A percentile compares a stretch with the other conserved stretches of the same genome.
Evolutionary conservation across 2,113 vertebrate genomes (phyloP).

Genomic region (Octodon degus): DNA sequence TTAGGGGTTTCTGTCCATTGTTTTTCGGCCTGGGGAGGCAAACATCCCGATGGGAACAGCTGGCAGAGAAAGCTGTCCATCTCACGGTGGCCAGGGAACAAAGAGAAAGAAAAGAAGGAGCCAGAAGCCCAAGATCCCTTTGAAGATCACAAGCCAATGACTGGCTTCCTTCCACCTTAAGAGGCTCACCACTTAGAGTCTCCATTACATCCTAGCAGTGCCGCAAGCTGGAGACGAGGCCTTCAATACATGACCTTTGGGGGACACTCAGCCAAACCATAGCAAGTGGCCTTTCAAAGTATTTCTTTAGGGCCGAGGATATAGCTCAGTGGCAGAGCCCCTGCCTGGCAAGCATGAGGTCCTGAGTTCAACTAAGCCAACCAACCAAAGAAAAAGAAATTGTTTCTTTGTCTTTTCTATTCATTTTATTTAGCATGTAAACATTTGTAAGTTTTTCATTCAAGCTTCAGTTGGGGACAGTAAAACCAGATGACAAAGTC

Average conservation of each 20-base stretch:
- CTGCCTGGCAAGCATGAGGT: too few species aligned
- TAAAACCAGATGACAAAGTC: constrained; percentile 75
- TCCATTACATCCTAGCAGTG: neutral
- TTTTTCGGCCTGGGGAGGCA: neutral
- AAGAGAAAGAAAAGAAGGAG: neutral
- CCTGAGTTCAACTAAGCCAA: too few species aligned
- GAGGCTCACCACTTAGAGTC: neutral
- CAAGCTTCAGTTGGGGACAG: constrained; percentile 85
- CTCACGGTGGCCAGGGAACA: neutral
- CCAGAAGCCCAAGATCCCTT: neutral
- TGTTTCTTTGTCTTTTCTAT: constrained; percentile 63
- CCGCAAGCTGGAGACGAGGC: neutral
- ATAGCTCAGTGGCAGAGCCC: too few species aligned
- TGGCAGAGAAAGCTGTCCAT: neutral
- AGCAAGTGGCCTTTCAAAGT: constrained; percentile 35
- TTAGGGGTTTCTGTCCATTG: neutral
- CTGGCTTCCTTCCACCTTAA: neutral
- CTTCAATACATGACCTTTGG: neutral
- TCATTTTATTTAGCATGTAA: constrained; percentile 61
- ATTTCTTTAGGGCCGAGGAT: constrained; percentile 15
- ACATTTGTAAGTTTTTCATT: constrained; percentile 60
- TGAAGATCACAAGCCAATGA: neutral
- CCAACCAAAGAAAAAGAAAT: too few species aligned
- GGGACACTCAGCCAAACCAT: neutral
- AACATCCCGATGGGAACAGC: neutral